Evolutionary conservation across 2,888 invertebrate genomes (phyloP), one percentile per base, ranked within the genome.

Genomic region (Charanyca ferruginea): DNA sequence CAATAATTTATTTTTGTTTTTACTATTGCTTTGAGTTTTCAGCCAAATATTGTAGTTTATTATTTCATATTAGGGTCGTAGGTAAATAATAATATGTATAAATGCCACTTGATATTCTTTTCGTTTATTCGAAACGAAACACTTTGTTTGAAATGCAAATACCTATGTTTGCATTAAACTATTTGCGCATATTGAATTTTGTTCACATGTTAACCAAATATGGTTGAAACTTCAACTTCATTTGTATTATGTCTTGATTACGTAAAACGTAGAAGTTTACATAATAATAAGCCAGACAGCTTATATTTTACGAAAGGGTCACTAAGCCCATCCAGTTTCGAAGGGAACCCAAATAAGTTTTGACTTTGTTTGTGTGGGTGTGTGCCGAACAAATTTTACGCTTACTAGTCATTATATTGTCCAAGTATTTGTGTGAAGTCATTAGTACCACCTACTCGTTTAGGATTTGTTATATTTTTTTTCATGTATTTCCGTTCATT

Each of bases 301-400:
- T 72, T 75, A 59, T 52, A 67, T 61, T 62, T 45, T 54, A 52
- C 44, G 49, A 73, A 79, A 75, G 63, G 72, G 66, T 67, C 69
- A 66, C 55, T 62, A 57, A 66, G 42, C 52, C 52, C 51, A 23
- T 55, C 54, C 53, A 49, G 44, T 68, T 79, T 71, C 22, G 48
- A 44, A 66, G 52, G 79, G 85, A 84, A 82, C 87, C 84, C 88
- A 77, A 84, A 87, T 81, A 73, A 73, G 54, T 48, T 75, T 52
- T 60, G 45, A 28, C 55, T 38, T 59, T 81, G 72, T 83, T 80
- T 63, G 80, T 81, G 83, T 80, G 83, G 77, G 82, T 87, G 85
- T 89, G 84, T 87, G 85, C 86, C 81, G 72, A 84, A 86, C 82
- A 83, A 88, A 90, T 90, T 89, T 87, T 85, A 90, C 87, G 88